These are phyloP conservation scores for Pygocentrus nattereri DNA, from an alignment of 2,797 vertebrate genomes.

Conservation along the genomic window DNA sequence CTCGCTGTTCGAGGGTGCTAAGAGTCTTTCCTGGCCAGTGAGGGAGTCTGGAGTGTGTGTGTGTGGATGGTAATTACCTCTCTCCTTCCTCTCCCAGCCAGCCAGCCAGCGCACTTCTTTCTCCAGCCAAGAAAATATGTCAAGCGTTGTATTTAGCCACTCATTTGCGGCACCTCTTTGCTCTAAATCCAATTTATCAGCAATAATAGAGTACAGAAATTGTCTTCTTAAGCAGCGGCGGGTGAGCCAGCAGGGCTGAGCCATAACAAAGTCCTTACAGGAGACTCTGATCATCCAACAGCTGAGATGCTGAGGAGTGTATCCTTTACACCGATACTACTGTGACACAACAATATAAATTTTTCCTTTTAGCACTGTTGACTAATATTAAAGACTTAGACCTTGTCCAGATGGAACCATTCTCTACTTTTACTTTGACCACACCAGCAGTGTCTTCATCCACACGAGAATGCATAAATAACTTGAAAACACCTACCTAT, in stretches of 20 bases:
- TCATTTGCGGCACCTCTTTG: slow-evolving; percentile 64
- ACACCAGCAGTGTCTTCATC: too few relatives aligned
- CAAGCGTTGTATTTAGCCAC: slow-evolving; percentile 62
- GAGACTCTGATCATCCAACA: not conserved
- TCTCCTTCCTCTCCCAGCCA: slow-evolving; percentile 38
- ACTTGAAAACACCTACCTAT: too few relatives aligned
- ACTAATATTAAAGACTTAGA: not conserved
- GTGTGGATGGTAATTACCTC: slow-evolving; percentile 46
- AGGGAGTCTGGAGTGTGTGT: slow-evolving; percentile 24
- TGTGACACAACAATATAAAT: too few relatives aligned
- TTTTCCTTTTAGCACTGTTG: too few relatives aligned
- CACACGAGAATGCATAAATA: too few relatives aligned
- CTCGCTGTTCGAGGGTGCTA: slow-evolving; percentile 11
- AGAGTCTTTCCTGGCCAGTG: slow-evolving; percentile 10
- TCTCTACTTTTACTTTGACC: too few relatives aligned
- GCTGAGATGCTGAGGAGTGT: not conserved
- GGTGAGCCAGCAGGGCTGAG: slow-evolving; percentile 55
- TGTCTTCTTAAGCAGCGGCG: slow-evolving; percentile 71
- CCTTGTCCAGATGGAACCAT: too few relatives aligned
- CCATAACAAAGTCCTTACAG: not conserved
- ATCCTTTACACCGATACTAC: not conserved
- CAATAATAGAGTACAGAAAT: slow-evolving; percentile 78
- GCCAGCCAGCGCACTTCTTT: slow-evolving; percentile 33
- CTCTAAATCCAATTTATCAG: slow-evolving; percentile 81
- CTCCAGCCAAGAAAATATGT: slow-evolving; percentile 54